Evolutionary conservation across 2,888 invertebrate species (phyloP), one percentile per base, ranked within the genome.

Genomic region (Acanthoscelides obtectus): DNA sequence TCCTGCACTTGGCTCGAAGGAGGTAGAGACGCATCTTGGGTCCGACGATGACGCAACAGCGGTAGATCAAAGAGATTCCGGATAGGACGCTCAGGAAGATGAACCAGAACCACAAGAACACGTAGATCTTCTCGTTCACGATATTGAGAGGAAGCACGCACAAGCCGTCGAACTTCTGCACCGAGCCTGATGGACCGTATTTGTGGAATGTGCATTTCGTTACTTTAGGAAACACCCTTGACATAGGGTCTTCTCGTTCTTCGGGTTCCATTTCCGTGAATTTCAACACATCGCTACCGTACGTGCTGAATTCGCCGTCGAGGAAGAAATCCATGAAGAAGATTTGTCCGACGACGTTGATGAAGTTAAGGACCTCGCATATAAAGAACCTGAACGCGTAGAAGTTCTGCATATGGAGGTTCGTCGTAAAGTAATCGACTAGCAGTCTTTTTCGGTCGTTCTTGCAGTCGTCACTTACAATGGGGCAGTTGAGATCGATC

Each of bases 161-260:
- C 70, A 97, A 89, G 0, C 94, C 96, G 85, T 97, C 97, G 88
- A 95, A 94, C 85, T 92, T 94, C 87, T 96, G 95, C 79, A 97
- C 94, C 76, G 92, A 90, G 77, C 97, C 97, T 27, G 96, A 96
- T 70, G 96, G 93, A 93, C 97, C 97, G 85, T 95, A 97, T 88
- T 96, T 96, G 89, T 95, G 94, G 92, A 97, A 97, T 79, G 95
- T 96, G 85, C 97, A 97, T 84, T 97, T 97, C 66, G 96, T 96
- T 70, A 96, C 93, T 87, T 96, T 96, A 0, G 96, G 96, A 83
- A 96, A 96, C 77, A 96, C 95, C 75, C 92, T 87, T 0, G 94
- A 89, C 94, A 95, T 95, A 0, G 94, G 94, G 83, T 95, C 94
- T 73, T 91, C 89, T 20, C 94, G 90, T 74, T 94, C 92, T 81